phyloP scores from a whole-genome alignment of 2,113 vertebrate genomes.

The Heterocephalus glaber region DNA sequence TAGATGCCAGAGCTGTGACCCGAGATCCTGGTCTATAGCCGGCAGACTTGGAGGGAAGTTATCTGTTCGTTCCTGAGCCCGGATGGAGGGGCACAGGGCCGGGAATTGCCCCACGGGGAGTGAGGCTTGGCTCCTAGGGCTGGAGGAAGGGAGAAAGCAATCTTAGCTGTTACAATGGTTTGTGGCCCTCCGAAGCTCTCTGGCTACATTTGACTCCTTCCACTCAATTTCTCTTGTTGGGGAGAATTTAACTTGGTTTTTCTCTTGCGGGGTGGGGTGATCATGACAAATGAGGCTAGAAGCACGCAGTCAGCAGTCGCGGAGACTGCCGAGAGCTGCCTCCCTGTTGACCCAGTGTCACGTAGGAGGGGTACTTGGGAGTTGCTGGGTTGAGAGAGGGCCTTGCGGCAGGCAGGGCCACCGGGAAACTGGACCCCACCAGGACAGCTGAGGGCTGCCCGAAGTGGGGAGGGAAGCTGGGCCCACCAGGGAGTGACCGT shows the following conservation, averaged over 20 bases:
- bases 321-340: fast-evolving
- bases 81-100: fast-evolving
- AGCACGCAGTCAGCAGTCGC: not conserved
- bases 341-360: not conserved
- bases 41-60: not conserved
- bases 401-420: not conserved
- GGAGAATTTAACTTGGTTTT: slow-evolving; percentile 19
- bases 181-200: not conserved
- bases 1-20: not conserved
- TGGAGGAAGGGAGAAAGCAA: not conserved
- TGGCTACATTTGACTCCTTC: not conserved
- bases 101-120: not conserved
- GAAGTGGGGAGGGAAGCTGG: not conserved
- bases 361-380: fast-evolving
- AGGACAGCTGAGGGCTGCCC: not conserved
- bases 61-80: fast-evolving
- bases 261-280: not conserved
- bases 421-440: not conserved
- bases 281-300: not conserved
- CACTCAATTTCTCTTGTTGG: not conserved
- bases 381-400: not conserved
- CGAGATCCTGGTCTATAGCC: not conserved
- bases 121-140: not conserved
- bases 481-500: not conserved
- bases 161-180: not conserved